Percentiles rank a stretch among this genome's conserved stretches.
Evolutionary conservation across 1,140 invertebrate species (phyloP).

Genomic region (Bombus difficillimus): DNA sequence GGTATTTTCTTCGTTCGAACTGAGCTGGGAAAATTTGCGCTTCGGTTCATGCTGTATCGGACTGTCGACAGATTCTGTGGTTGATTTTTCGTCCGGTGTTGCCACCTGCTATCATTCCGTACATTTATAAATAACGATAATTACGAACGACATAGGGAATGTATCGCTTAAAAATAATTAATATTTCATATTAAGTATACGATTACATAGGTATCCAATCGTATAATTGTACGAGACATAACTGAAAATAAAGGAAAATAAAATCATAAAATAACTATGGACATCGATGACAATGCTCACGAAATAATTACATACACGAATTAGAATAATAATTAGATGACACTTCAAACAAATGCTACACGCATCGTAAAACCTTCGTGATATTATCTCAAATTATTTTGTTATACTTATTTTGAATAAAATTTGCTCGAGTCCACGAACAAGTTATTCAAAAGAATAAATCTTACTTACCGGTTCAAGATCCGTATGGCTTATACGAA

Average conservation of each 20-base stretch:
- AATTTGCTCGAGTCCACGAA: no score
- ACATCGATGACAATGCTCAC: neutral
- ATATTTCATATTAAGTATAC: neutral
- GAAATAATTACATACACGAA: neutral
- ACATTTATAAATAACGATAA: neutral
- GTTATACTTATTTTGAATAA: no score
- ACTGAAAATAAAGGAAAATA: neutral
- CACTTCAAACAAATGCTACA: neutral
- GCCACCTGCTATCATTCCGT: constrained; percentile 25
- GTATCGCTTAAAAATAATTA: neutral
- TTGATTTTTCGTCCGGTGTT: constrained; percentile 63
- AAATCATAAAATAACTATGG: neutral
- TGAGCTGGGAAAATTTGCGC: constrained; percentile 62
- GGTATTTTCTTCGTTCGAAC: constrained; percentile 35
- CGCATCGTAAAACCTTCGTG: neutral
- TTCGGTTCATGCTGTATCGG: constrained; percentile 44
- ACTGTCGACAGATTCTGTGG: constrained; percentile 56
- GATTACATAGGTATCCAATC: neutral
- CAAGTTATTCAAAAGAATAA: neutral
- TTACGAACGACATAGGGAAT: neutral
- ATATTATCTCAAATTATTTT: no score
- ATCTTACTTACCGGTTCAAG: constrained; percentile 68
- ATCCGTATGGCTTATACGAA: constrained; percentile 69
- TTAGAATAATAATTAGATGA: neutral
- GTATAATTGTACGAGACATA: no score